Percentiles rank a stretch among this genome's conserved stretches.
Evolutionary conservation across 2,888 invertebrate genomes (phyloP).

Genomic region (Copidosoma aretas): DNA sequence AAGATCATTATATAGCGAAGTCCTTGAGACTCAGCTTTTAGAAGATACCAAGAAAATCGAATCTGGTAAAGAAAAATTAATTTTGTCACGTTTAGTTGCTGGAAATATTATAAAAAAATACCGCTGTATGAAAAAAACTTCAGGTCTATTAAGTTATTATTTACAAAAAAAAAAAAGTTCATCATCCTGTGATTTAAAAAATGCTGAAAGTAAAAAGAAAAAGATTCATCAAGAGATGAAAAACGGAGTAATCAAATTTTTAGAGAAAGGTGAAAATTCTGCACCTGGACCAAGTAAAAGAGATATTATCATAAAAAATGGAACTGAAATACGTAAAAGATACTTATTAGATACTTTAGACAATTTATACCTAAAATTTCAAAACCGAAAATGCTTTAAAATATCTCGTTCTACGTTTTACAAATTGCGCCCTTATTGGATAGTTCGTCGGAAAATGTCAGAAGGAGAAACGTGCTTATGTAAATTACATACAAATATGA

Average conservation of each 20-base stretch:
- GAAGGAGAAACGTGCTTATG: constrained; percentile 8
- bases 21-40: neutral
- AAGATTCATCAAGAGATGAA: neutral
- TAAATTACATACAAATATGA: constrained; percentile 8
- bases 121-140: constrained; percentile 8
- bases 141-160: neutral
- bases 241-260: neutral
- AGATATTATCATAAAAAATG: constrained; percentile 6
- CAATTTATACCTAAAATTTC: constrained; percentile 7
- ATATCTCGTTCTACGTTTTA: constrained; percentile 12
- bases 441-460: neutral
- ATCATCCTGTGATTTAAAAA: neutral
- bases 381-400: neutral
- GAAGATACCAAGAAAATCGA: neutral
- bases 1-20: neutral
- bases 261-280: constrained; percentile 10
- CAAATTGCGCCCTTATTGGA: constrained; percentile 11
- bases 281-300: neutral
- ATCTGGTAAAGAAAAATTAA: neutral
- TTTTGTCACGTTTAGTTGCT: constrained; percentile 1
- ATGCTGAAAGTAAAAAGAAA: neutral
- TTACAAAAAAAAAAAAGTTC: neutral
- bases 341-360: neutral
- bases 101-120: constrained; percentile 22
- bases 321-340: neutral